A percentile compares a stretch with the other conserved stretches of the same genome.
Evolutionary conservation across 2,888 invertebrate species (phyloP).

Genomic region (Nysson spinosus): DNA sequence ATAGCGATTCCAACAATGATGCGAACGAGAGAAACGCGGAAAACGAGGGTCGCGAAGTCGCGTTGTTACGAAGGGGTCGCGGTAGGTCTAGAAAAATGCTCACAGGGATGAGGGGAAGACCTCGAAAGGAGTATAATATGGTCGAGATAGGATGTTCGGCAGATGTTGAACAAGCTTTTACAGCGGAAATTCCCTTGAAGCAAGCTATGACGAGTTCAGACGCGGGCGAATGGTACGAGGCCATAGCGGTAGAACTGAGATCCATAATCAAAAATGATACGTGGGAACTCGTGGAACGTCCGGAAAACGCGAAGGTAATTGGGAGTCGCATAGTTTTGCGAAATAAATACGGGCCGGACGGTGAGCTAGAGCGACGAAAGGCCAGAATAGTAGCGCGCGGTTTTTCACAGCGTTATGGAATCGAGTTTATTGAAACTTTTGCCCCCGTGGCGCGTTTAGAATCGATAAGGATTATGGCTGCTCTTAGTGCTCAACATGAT

Average conservation of each 20-base stretch:
- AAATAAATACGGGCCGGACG: conserved; percentile 32
- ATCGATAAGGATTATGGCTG: neutral
- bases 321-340: conserved; percentile 32
- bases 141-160: neutral
- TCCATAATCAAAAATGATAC: too few relatives aligned
- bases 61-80: conserved; percentile 1
- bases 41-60: neutral
- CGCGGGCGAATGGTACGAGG: conserved; percentile 24
- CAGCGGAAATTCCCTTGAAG: conserved; percentile 26
- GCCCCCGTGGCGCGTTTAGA: too few relatives aligned
- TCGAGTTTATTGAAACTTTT: too few relatives aligned
- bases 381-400: too few relatives aligned
- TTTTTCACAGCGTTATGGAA: neutral
- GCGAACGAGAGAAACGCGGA: neutral
- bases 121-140: conserved; percentile 24
- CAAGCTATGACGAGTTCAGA: conserved; percentile 16
- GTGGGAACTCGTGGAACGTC: conserved; percentile 29
- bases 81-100: conserved; percentile 20
- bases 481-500: neutral
- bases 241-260: conserved; percentile 18
- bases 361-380: conserved; percentile 30
- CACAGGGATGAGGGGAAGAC: conserved; percentile 30
- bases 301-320: conserved; percentile 16
- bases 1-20: neutral
- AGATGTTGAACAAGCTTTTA: conserved; percentile 6